These are phyloP conservation scores for Hirtodrosophila confusa DNA, from an alignment of 2,888 invertebrate genomes.

Conservation along the genomic window DNA sequence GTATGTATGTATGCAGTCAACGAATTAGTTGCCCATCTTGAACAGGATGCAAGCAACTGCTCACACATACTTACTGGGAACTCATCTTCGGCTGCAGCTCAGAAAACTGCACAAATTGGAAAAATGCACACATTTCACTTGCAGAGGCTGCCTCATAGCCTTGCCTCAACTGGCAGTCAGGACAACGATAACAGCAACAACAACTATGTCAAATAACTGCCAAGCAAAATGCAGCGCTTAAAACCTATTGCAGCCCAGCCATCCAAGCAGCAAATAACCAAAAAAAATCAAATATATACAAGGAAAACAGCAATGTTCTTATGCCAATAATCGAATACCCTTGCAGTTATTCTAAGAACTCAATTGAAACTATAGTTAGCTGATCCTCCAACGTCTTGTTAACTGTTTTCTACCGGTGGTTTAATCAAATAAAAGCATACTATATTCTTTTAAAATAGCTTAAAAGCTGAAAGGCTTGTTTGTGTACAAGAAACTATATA, in stretches of 20 bases:
- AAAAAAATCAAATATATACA: too few species aligned
- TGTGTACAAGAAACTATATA: too few species aligned
- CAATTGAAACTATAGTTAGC: too few species aligned
- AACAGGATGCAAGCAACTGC: constrained; percentile 28
- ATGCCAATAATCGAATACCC: too few species aligned
- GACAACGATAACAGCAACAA: constrained; percentile 22
- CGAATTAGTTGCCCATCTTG: constrained; percentile 63
- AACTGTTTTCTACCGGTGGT: too few species aligned
- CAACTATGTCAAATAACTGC: constrained; percentile 48
- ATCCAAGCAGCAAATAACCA: constrained; percentile 30
- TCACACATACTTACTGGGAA: constrained; percentile 28
- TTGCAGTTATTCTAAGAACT: too few species aligned
- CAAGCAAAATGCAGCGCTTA: constrained; percentile 52
- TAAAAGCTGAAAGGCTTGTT: too few species aligned
- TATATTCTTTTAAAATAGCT: too few species aligned
- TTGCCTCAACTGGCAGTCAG: constrained; percentile 41
- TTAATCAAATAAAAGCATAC: too few species aligned
- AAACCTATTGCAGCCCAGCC: constrained; percentile 14
- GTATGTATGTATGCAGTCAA: constrained; percentile 33
- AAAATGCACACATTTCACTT: constrained; percentile 44
- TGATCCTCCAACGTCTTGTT: too few species aligned
- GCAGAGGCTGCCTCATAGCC: constrained; percentile 40
- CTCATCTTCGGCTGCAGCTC: constrained; percentile 29
- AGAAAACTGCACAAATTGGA: constrained; percentile 31
- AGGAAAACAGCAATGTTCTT: too few species aligned